A percentile compares a stretch with the other conserved stretches of the same genome.
phyloP scores from a whole-genome alignment of 2,113 vertebrate genomes.

The Epinephelus fuscoguttatus region DNA sequence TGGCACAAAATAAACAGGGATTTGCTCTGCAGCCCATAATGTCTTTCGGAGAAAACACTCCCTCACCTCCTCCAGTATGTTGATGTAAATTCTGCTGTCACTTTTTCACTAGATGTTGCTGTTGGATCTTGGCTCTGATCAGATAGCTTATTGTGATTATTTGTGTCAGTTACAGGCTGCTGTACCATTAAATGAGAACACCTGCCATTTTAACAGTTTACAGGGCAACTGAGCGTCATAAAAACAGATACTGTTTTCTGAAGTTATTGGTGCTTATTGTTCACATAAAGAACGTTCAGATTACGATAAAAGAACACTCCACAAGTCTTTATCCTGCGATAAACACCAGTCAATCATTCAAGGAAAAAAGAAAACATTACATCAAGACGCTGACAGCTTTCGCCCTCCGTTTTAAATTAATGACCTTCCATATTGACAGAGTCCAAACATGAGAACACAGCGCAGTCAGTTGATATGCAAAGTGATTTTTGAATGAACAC shows the following conservation, averaged over 20 bases:
- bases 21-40: constrained; percentile 9
- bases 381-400: constrained; percentile 47
- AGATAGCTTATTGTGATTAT: constrained; percentile 11
- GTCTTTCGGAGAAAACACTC: constrained; percentile 12
- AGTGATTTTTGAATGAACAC: constrained; percentile 55
- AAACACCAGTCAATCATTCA: constrained; percentile 24
- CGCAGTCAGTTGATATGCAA: constrained; percentile 50
- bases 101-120: constrained; percentile 5
- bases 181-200: constrained; percentile 29
- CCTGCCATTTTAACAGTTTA: constrained; percentile 21
- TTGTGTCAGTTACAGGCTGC: constrained; percentile 5
- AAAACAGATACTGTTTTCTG: constrained; percentile 14
- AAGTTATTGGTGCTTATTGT: constrained; percentile 33
- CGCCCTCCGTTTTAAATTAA: constrained; percentile 38
- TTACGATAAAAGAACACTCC: background rate
- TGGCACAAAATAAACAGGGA: constrained; percentile 27
- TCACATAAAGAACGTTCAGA: constrained; percentile 24
- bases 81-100: constrained; percentile 11
- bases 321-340: constrained; percentile 12
- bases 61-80: background rate
- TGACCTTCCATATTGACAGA: constrained; percentile 41
- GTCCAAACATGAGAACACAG: constrained; percentile 37
- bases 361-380: constrained; percentile 6
- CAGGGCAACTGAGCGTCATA: constrained; percentile 10
- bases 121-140: constrained; percentile 12